Evolutionary conservation across 37 sponge, comb jelly and placozoan species (phyloP).

Genomic region (Ephydatia muelleri): DNA sequence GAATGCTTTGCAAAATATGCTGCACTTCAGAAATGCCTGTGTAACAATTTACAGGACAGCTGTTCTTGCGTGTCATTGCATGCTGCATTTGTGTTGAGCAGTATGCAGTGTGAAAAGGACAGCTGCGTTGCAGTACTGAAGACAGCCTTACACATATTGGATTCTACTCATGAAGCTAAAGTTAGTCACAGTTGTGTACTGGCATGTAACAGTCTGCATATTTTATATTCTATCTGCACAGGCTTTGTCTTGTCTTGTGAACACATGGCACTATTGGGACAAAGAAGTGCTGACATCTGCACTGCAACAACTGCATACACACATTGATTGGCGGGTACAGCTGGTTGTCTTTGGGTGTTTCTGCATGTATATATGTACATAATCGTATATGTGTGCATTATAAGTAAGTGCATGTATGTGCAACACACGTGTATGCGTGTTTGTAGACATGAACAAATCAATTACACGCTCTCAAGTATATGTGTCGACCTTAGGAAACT

Average conservation of each 20-base stretch:
- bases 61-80: constrained; percentile 2
- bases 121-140: constrained; percentile 8
- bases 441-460: too few relatives aligned
- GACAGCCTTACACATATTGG: background rate
- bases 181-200: background rate
- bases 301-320: constrained; percentile 3
- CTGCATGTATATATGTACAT: background rate
- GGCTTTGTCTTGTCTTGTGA: constrained; percentile 27
- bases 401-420: background rate
- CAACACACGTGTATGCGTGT: background rate
- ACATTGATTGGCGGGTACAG: constrained; percentile 30
- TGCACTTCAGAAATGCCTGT: background rate
- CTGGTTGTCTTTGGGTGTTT: constrained; percentile 4
- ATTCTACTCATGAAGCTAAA: background rate
- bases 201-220: background rate
- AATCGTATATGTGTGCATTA: background rate
- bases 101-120: background rate
- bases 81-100: constrained; percentile 18
- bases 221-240: background rate
- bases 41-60: background rate
- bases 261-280: constrained; percentile 12
- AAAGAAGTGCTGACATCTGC: constrained; percentile 13
- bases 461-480: too few relatives aligned
- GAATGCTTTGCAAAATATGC: background rate
- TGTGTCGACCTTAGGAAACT: too few relatives aligned